Conservation (phyloP, 1,140 invertebrate genomes). For the Helicoverpa armigera region DNA sequence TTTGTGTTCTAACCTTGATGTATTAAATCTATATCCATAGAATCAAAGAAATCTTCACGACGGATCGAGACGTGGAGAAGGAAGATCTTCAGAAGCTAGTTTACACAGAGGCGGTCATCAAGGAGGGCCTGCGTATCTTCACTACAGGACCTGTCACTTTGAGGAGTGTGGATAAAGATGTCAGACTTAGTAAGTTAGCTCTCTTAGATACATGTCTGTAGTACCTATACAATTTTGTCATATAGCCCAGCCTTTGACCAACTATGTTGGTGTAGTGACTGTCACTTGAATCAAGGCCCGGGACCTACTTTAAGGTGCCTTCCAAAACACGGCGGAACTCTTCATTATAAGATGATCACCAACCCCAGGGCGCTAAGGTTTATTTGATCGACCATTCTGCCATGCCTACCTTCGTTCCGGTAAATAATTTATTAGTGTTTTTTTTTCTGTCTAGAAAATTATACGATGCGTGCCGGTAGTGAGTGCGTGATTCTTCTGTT, state of each 20-base stretch:
- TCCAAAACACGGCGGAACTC: too few relatives aligned
- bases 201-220: too few relatives aligned
- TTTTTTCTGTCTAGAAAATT: constrained; percentile 50
- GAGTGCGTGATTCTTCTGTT: constrained; percentile 50
- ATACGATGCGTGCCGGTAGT: constrained; percentile 41
- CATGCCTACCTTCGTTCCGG: too few relatives aligned
- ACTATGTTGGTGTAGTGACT: too few relatives aligned
- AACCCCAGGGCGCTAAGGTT: too few relatives aligned
- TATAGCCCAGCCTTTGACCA: too few relatives aligned
- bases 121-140: constrained; percentile 57
- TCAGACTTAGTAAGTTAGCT: constrained; percentile 52
- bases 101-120: constrained; percentile 62
- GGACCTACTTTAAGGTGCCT: too few relatives aligned
- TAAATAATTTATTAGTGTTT: too few relatives aligned
- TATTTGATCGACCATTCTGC: too few relatives aligned
- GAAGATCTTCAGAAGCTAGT: constrained; percentile 62
- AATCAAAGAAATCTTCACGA: constrained; percentile 18
- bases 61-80: constrained; percentile 59
- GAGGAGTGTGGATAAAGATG: constrained; percentile 47
- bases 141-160: constrained; percentile 52
- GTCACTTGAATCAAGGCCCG: too few relatives aligned
- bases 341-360: too few relatives aligned
- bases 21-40: not conserved
- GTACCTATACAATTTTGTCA: too few relatives aligned
- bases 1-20: not conserved